A percentile compares a stretch with the other conserved stretches of the same genome.
Conservation (phyloP, 30 jellyfish, hydroid and myxozoan genomes). For the Hydra vulgaris region DNA sequence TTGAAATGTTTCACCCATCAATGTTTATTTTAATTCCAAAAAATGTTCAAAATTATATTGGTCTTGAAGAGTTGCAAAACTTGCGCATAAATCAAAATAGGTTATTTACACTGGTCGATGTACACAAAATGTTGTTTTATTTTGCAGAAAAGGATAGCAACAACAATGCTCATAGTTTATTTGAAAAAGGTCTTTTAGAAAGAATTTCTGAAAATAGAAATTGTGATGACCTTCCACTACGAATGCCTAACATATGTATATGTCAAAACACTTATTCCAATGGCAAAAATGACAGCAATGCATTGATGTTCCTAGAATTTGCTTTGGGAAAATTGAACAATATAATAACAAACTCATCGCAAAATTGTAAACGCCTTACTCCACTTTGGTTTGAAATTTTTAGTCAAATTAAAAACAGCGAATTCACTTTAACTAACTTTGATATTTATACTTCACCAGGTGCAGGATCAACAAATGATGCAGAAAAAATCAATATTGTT, state of each 20-base stretch:
- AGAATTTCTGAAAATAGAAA: constrained; percentile 31
- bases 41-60: constrained; percentile 39
- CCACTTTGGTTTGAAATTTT: constrained; percentile 45
- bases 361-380: constrained; percentile 35
- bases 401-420: constrained; percentile 43
- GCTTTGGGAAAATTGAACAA: constrained; percentile 77
- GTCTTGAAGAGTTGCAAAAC: constrained; percentile 37
- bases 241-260: constrained; percentile 67
- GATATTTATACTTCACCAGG: constrained; percentile 55
- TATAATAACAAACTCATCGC: constrained; percentile 21
- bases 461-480: constrained; percentile 39
- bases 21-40: constrained; percentile 65
- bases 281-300: constrained; percentile 42
- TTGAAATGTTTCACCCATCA: constrained; percentile 78
- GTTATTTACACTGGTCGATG: constrained; percentile 56
- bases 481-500: constrained; percentile 51
- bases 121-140: constrained; percentile 38
- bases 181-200: constrained; percentile 28
- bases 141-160: constrained; percentile 17
- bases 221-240: constrained; percentile 54
- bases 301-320: constrained; percentile 51
- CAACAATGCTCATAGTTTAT: neutral
- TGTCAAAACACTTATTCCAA: constrained; percentile 79
- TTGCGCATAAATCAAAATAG: constrained; percentile 55
- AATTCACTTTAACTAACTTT: constrained; percentile 38